These are phyloP conservation scores for Ptychadena robeensis DNA, from an alignment of 2,797 vertebrate species.

Conservation along the genomic window DNA sequence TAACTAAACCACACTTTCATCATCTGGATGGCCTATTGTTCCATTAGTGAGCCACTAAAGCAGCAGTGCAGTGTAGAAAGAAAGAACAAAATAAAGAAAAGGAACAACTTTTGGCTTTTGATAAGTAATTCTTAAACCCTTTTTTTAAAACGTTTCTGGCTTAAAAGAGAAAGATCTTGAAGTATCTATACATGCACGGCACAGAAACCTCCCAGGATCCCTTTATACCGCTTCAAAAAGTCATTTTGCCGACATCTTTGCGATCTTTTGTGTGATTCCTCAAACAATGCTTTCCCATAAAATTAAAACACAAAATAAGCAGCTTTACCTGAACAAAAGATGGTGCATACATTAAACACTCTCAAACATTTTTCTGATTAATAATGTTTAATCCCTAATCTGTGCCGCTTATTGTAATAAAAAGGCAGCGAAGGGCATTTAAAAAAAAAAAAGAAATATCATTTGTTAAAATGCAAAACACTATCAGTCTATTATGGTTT, in stretches of 20 bases:
- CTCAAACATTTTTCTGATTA: constrained; percentile 62
- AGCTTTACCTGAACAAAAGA: constrained; percentile 63
- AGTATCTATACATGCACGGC: constrained; percentile 22
- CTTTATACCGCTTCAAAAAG: constrained; percentile 30
- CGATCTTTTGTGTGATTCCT: constrained; percentile 61
- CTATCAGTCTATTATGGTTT: constrained; percentile 42
- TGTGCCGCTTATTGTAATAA: constrained; percentile 29
- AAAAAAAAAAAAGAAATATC: constrained; percentile 3
- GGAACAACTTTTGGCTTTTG: neutral
- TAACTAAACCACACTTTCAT: neutral
- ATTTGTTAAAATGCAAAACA: constrained; percentile 63
- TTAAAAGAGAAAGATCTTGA: constrained; percentile 27
- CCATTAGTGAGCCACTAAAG: neutral
- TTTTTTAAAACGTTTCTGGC: constrained; percentile 9
- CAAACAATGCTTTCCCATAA: constrained; percentile 42
- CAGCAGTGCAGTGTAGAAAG: neutral
- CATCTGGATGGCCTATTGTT: neutral
- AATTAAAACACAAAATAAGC: constrained; percentile 54
- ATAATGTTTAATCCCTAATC: constrained; percentile 62
- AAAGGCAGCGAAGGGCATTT: neutral
- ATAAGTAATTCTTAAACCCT: constrained; percentile 31
- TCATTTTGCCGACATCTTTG: constrained; percentile 56
- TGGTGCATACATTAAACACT: constrained; percentile 61
- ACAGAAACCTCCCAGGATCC: neutral
- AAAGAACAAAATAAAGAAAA: neutral